Conservation (phyloP, 2,888 invertebrate species). For the Schizaphis graminum region DNA sequence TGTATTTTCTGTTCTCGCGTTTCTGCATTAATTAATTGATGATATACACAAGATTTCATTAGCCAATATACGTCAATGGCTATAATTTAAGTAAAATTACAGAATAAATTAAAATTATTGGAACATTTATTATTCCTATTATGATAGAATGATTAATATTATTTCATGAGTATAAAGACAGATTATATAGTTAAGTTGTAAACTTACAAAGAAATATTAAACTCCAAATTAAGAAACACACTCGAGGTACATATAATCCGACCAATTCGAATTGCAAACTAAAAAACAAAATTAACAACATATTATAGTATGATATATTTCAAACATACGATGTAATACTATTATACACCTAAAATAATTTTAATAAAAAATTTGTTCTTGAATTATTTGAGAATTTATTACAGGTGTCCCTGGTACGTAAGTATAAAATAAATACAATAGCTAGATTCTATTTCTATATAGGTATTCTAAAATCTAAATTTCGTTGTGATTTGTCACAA, state of each 20-base stretch:
- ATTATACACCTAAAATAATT: too few relatives aligned
- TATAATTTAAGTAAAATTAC: not conserved
- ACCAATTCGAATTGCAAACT: not conserved
- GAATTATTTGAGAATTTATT: not conserved
- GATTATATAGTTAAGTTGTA: not conserved
- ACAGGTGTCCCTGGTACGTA: not conserved
- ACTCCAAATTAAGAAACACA: slow-evolving; percentile 27
- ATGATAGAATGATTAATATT: not conserved
- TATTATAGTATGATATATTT: not conserved
- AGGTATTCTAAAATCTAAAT: not conserved
- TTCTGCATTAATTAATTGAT: not conserved
- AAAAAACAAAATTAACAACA: not conserved
- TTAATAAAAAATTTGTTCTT: too few relatives aligned
- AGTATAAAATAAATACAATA: not conserved
- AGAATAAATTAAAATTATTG: not conserved
- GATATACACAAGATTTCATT: slow-evolving; percentile 37
- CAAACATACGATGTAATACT: not conserved
- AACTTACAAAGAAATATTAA: slow-evolving; percentile 29
- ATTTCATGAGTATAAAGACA: not conserved
- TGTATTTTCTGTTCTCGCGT: not conserved
- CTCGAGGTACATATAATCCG: not conserved
- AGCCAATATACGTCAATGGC: slow-evolving; percentile 22
- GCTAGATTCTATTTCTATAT: not conserved
- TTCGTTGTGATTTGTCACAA: not conserved
- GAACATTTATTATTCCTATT: not conserved